Conservation (phyloP, 2,888 invertebrate species). For the Lepetodrilus schrolli region DNA sequence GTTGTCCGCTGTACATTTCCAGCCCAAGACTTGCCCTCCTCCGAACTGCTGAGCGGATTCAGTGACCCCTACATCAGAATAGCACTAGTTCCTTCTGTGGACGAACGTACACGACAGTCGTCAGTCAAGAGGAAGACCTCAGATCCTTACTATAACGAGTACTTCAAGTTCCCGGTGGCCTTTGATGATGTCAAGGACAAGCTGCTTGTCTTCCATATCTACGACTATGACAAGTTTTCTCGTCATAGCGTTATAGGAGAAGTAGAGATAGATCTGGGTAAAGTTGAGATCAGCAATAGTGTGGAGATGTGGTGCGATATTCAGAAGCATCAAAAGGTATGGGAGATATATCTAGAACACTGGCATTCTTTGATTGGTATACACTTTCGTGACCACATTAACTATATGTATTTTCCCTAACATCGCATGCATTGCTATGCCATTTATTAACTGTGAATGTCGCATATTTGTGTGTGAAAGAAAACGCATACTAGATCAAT, state of each 20-base stretch:
- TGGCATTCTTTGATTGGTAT: too few species aligned
- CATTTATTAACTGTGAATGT: too few species aligned
- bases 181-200: conserved; percentile 88
- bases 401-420: too few species aligned
- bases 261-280: conserved; percentile 85
- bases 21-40: conserved; percentile 85
- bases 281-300: conserved; percentile 85
- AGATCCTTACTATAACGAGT: conserved; percentile 92
- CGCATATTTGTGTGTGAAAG: too few species aligned
- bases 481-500: too few species aligned
- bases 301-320: conserved; percentile 92
- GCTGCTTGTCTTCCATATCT: conserved; percentile 81
- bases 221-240: conserved; percentile 84
- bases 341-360: too few species aligned
- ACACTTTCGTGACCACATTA: too few species aligned
- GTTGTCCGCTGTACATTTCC: too few species aligned
- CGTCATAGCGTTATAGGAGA: conserved; percentile 92
- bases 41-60: conserved; percentile 84
- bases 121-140: conserved; percentile 88
- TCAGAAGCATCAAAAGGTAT: conserved; percentile 84
- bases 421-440: too few species aligned
- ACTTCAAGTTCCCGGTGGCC: conserved; percentile 93
- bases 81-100: conserved; percentile 87
- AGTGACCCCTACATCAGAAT: conserved; percentile 92
- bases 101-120: conserved; percentile 88